Conservation (phyloP, 2,888 invertebrate genomes). For the Scaptomyza caliginosa region DNA sequence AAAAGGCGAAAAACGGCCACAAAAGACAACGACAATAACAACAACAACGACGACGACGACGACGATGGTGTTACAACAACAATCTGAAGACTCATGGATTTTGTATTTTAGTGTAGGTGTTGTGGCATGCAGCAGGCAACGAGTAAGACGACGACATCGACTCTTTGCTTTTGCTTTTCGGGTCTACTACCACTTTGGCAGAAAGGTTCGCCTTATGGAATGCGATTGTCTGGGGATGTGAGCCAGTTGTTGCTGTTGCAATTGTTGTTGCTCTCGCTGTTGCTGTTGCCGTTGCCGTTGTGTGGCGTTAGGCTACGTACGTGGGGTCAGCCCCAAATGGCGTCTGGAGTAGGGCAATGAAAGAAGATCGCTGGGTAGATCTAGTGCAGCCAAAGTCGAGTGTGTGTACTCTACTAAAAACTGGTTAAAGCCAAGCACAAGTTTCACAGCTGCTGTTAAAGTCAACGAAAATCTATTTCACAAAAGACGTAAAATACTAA, state of each 20-base stretch:
- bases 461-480: conserved; percentile 12
- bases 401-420: conserved; percentile 21
- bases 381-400: conserved; percentile 19
- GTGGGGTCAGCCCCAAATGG: conserved; percentile 66
- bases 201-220: conserved; percentile 61
- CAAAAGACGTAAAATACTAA: conserved; percentile 12
- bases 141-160: conserved; percentile 21
- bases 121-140: conserved; percentile 63
- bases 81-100: conserved; percentile 46
- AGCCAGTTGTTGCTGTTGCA: conserved; percentile 22
- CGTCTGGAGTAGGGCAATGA: conserved; percentile 54
- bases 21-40: conserved; percentile 61
- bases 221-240: conserved; percentile 64
- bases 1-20: conserved; percentile 76
- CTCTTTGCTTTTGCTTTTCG: conserved; percentile 3
- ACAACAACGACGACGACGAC: conserved; percentile 33
- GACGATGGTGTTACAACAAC: conserved; percentile 47
- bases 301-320: conserved; percentile 65
- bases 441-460: conserved; percentile 15
- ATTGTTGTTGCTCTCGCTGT: conserved; percentile 1
- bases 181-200: conserved; percentile 21
- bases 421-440: conserved; percentile 32
- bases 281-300: conserved; percentile 22
- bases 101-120: conserved; percentile 64
- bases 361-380: conserved; percentile 43